Evolutionary conservation across 2,888 invertebrate species (phyloP), one percentile per base, ranked within the genome.

Genomic region (Strigamia transsilvanica): DNA sequence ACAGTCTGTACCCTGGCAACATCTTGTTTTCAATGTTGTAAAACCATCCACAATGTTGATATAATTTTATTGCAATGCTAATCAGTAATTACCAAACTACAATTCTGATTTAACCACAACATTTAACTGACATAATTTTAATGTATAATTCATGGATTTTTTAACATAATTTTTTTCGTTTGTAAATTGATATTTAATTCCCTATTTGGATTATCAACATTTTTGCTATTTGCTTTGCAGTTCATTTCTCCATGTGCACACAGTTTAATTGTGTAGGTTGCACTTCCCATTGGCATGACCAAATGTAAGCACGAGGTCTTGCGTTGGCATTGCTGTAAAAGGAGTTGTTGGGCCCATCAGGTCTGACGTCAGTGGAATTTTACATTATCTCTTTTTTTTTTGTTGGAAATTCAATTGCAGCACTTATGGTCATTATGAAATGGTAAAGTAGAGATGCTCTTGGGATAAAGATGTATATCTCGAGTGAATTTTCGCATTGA

Each of bases 281-380:
- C 6, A 4, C 23, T 12, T 32, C 27, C 66, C 66, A 27, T 51
- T 27, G 32, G 66, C 66, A 66, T 27, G 27, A 66, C 66, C 66
- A 66, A 66, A 66, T 10, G 32, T 10, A 23, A 12, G 7, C 15
- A 27, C 66, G 66, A 66, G 66, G 66, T 66, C 66, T 15, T 66
- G 66, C 66, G 66, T 66, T 66, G 66, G 66, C 66, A 23, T 23
- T 32, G 61, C 61, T n/a, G 10, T 12, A 18, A 61, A 61, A 61
- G 61, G 61, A 61, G 15, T 61, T 18, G 18, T 61, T 61, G 6
- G 9, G 21, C 10, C 23, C n/a, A 61, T 21, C 15, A 61, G 15
- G 9, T 21, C 61, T 18, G 21, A 18, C 21, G 61, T 61, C 61
- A 61, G 10, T 61, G 61, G 21, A 61, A 61, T 61, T 23, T 23